Percentiles rank a stretch among this genome's conserved stretches.
phyloP scores from a whole-genome alignment of 2,888 invertebrate genomes.

The Beris chalybata region DNA sequence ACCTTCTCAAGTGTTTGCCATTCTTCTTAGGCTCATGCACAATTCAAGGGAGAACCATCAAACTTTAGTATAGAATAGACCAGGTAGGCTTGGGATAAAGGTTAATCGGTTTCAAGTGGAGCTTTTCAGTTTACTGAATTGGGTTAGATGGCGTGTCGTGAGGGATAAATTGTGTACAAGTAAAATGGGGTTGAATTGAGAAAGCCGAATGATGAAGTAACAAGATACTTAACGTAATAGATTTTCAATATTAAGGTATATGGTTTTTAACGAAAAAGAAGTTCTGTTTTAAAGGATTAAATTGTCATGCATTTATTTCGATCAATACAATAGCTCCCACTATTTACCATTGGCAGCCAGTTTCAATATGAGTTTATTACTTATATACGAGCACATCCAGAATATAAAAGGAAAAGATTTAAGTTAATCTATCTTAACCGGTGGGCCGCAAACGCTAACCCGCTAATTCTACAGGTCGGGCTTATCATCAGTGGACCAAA shows the following conservation, averaged over 20 bases:
- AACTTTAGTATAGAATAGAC: slow-evolving; percentile 17
- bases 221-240: slow-evolving; percentile 23
- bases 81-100: slow-evolving; percentile 35
- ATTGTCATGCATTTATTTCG: neutral
- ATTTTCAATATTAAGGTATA: slow-evolving; percentile 11
- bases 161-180: slow-evolving; percentile 19
- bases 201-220: slow-evolving; percentile 22
- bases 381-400: too few species aligned
- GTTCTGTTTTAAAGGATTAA: neutral
- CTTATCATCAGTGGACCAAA: too few species aligned
- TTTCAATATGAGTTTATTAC: too few species aligned
- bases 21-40: slow-evolving; percentile 15
- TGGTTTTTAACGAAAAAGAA: slow-evolving; percentile 3
- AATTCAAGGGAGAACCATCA: slow-evolving; percentile 23
- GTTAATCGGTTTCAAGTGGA: slow-evolving; percentile 35
- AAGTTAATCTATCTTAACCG: too few species aligned
- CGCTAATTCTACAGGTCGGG: too few species aligned
- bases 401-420: too few species aligned
- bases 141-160: slow-evolving; percentile 15
- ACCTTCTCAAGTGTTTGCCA: slow-evolving; percentile 39
- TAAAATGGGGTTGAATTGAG: slow-evolving; percentile 11
- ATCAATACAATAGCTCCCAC: too few species aligned
- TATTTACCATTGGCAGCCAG: too few species aligned
- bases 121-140: slow-evolving; percentile 27
- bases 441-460: too few species aligned